These are phyloP conservation scores for Leuctra nigra DNA, from an alignment of 2,888 invertebrate species.

Conservation along the genomic window DNA sequence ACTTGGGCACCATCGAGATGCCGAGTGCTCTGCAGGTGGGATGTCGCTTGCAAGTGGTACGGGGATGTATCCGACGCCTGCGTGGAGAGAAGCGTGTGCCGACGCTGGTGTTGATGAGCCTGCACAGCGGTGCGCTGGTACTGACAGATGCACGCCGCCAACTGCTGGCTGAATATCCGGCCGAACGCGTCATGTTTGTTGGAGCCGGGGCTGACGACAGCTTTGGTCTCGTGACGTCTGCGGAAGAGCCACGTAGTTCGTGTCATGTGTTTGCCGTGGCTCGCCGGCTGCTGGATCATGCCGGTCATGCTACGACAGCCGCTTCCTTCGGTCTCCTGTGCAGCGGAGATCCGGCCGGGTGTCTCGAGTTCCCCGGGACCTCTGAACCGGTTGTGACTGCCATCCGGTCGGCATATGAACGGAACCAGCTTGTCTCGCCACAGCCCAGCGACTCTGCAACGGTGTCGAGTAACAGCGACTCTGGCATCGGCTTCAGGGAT, in stretches of 20 bases:
- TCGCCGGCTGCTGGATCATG: slow-evolving; percentile 72
- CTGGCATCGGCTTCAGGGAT: slow-evolving; percentile 90
- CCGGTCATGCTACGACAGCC: slow-evolving; percentile 70
- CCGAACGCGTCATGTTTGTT: slow-evolving; percentile 78
- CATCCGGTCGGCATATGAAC: slow-evolving; percentile 48
- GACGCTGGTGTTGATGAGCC: slow-evolving; percentile 77
- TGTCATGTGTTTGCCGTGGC: slow-evolving; percentile 95
- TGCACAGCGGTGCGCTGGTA: slow-evolving; percentile 71
- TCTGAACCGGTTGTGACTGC: slow-evolving; percentile 57
- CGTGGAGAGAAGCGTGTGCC: slow-evolving; percentile 83
- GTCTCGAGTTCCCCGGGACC: slow-evolving; percentile 85
- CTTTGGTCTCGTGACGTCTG: slow-evolving; percentile 87
- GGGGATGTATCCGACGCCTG: slow-evolving; percentile 81
- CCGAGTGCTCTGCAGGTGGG: slow-evolving; percentile 73
- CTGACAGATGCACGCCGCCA: slow-evolving; percentile 72
- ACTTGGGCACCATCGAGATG: slow-evolving; percentile 93
- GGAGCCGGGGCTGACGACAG: slow-evolving; percentile 89
- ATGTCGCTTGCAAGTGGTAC: slow-evolving; percentile 63
- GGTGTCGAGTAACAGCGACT: slow-evolving; percentile 86
- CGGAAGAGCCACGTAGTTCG: slow-evolving; percentile 46
- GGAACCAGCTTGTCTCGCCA: slow-evolving; percentile 54
- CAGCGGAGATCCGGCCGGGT: slow-evolving; percentile 37
- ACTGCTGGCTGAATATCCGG: slow-evolving; percentile 79
- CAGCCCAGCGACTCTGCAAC: slow-evolving; percentile 74
- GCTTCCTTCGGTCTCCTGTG: slow-evolving; percentile 81